phyloP scores from a whole-genome alignment of 2,888 invertebrate genomes.

The Penaeus monodon region DNA sequence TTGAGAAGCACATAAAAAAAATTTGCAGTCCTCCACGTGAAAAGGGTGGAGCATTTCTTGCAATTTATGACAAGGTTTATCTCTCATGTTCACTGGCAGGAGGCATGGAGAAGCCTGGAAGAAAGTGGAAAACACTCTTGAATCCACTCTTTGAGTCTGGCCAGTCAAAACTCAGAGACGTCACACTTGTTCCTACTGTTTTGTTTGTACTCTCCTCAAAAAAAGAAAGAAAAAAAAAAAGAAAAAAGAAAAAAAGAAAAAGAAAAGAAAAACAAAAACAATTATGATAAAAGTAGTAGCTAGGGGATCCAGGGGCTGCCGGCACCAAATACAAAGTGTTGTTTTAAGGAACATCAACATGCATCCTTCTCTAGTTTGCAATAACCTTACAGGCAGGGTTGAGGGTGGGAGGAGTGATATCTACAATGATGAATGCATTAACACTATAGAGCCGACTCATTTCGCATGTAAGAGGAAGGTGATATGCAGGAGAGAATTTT shows the following conservation, averaged over 20 bases:
- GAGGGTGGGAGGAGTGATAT: constrained; percentile 29
- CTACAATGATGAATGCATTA: constrained; percentile 41
- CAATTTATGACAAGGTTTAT: constrained; percentile 1
- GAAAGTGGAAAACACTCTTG: constrained; percentile 41
- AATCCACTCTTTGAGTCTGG: constrained; percentile 9
- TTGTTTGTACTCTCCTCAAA: constrained; percentile 42
- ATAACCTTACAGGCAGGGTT: constrained; percentile 16
- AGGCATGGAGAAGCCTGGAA: constrained; percentile 54
- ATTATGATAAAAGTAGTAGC: too few relatives aligned
- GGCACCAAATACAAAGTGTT: too few relatives aligned
- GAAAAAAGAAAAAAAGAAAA: too few relatives aligned
- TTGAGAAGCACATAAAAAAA: constrained; percentile 13
- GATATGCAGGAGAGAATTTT: constrained; percentile 26
- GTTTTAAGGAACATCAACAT: too few relatives aligned
- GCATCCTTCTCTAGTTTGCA: constrained; percentile 16
- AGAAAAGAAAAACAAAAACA: too few relatives aligned
- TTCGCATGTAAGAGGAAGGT: constrained; percentile 9
- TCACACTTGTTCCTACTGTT: constrained; percentile 20
- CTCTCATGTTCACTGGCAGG: constrained; percentile 32
- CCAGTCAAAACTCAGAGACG: constrained; percentile 4
- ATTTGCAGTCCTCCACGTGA: background rate
- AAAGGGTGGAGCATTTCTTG: too few relatives aligned
- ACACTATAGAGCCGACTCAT: constrained; percentile 21
- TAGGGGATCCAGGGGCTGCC: too few relatives aligned
- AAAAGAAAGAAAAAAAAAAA: background rate